phyloP scores from a whole-genome alignment of 2,888 invertebrate species.

The Drosophila sordidapex region DNA sequence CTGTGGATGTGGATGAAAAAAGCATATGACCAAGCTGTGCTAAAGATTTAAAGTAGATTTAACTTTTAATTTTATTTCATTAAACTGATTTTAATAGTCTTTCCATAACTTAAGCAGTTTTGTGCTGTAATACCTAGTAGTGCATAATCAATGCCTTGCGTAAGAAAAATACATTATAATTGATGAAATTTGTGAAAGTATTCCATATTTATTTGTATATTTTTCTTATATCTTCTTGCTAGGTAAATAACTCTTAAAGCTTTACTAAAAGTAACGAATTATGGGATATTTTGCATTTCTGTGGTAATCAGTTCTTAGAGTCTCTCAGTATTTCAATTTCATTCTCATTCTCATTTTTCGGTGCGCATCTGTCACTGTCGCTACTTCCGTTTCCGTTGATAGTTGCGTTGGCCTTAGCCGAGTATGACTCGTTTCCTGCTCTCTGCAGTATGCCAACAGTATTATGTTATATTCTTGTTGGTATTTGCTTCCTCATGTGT shows the following conservation, averaged over 20 bases:
- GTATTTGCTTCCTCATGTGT: constrained; percentile 8
- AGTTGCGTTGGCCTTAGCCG: constrained; percentile 70
- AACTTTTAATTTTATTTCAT: not conserved
- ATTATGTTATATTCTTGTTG: constrained; percentile 52
- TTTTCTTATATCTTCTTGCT: not conserved
- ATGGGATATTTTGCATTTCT: constrained; percentile 9
- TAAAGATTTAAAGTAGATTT: not conserved
- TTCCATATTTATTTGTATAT: not conserved
- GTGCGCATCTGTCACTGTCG: constrained; percentile 57
- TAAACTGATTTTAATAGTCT: too few species aligned
- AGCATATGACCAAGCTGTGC: not conserved
- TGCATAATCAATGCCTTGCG: not conserved
- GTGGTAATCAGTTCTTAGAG: constrained; percentile 62
- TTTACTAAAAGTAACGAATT: not conserved
- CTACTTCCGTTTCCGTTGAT: constrained; percentile 72
- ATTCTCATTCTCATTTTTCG: constrained; percentile 16
- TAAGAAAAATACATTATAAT: not conserved
- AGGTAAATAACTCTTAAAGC: not conserved
- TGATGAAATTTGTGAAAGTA: not conserved
- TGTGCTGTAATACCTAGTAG: not conserved
- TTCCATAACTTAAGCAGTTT: not conserved
- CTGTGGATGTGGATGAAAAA: not conserved
- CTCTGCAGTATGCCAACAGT: constrained; percentile 68
- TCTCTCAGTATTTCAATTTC: constrained; percentile 26
- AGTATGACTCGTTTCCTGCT: constrained; percentile 14